Conservation (phyloP, 2,113 vertebrate genomes). For the Channa maculata region DNA sequence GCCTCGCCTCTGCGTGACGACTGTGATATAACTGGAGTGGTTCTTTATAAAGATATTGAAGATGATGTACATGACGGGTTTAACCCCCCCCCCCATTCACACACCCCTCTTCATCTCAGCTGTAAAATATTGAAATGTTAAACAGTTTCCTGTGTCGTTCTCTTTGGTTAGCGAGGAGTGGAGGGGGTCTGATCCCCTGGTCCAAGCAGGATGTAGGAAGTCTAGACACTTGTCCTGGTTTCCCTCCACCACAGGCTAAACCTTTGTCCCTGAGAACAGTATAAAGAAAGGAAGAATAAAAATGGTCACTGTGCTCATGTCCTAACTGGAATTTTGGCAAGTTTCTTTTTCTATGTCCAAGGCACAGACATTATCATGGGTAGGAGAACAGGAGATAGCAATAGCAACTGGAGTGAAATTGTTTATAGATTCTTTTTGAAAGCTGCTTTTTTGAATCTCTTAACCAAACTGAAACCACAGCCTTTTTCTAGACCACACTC, state of each 20-base stretch:
- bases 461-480: slow-evolving; percentile 49
- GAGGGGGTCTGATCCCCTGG: slow-evolving; percentile 25
- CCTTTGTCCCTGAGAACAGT: slow-evolving; percentile 42
- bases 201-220: slow-evolving; percentile 68
- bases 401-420: slow-evolving; percentile 47
- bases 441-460: slow-evolving; percentile 64
- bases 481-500: slow-evolving; percentile 57
- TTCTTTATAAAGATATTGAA: slow-evolving; percentile 42
- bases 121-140: slow-evolving; percentile 58
- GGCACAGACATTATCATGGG: slow-evolving; percentile 85
- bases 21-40: slow-evolving; percentile 65
- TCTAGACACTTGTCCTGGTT: slow-evolving; percentile 15
- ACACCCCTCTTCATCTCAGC: slow-evolving; percentile 50
- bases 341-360: slow-evolving; percentile 70
- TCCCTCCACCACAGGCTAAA: not conserved
- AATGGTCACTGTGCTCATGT: slow-evolving; percentile 53
- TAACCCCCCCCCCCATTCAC: not conserved
- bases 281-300: slow-evolving; percentile 49
- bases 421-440: slow-evolving; percentile 40
- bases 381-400: slow-evolving; percentile 36
- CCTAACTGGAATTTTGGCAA: slow-evolving; percentile 41
- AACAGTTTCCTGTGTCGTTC: slow-evolving; percentile 58
- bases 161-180: slow-evolving; percentile 30
- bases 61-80: slow-evolving; percentile 36
- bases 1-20: slow-evolving; percentile 38